Percentiles rank a stretch among this genome's conserved stretches.
Conservation (phyloP, 2,113 vertebrate genomes). For the Forbesichthys agassizii region DNA sequence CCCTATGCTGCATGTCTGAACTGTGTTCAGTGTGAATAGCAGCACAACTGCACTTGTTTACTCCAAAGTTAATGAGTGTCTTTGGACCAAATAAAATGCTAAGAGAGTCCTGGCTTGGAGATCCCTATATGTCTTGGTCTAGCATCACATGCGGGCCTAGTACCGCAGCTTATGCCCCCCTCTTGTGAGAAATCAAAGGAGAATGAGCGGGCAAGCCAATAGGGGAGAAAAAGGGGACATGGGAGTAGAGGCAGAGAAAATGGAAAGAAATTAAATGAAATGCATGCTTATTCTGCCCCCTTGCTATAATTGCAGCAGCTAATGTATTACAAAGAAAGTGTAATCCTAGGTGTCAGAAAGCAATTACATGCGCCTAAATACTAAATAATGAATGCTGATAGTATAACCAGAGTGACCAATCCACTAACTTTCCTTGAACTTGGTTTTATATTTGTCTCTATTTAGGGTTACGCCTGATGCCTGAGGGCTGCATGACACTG, state of each 20-base stretch:
- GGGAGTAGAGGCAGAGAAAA: slow-evolving; percentile 25
- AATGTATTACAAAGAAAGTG: slow-evolving; percentile 58
- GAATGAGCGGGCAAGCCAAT: slow-evolving; percentile 13
- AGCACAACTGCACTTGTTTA: slow-evolving; percentile 31
- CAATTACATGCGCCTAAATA: slow-evolving; percentile 69
- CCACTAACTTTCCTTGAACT: slow-evolving; percentile 46
- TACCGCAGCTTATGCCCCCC: neutral
- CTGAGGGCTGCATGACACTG: slow-evolving; percentile 13
- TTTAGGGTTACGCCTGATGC: slow-evolving; percentile 41
- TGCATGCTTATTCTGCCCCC: slow-evolving; percentile 47
- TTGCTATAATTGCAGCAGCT: slow-evolving; percentile 50
- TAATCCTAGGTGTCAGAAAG: slow-evolving; percentile 65
- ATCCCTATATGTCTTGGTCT: slow-evolving; percentile 45
- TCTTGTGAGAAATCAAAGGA: slow-evolving; percentile 20
- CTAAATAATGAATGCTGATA: slow-evolving; percentile 63
- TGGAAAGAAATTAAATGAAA: slow-evolving; percentile 53
- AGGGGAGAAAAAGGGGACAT: neutral
- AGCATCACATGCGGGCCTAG: slow-evolving; percentile 25
- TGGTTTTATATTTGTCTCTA: slow-evolving; percentile 37
- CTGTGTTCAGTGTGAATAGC: slow-evolving; percentile 11
- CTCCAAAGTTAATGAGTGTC: slow-evolving; percentile 26
- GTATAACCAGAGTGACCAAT: slow-evolving; percentile 47
- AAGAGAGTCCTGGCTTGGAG: slow-evolving; percentile 11
- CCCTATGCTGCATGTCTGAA: slow-evolving; percentile 5
- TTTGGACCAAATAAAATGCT: slow-evolving; percentile 28